These are phyloP conservation scores for Balanococcus diminutus DNA, from an alignment of 2,888 invertebrate species.

Conservation along the genomic window DNA sequence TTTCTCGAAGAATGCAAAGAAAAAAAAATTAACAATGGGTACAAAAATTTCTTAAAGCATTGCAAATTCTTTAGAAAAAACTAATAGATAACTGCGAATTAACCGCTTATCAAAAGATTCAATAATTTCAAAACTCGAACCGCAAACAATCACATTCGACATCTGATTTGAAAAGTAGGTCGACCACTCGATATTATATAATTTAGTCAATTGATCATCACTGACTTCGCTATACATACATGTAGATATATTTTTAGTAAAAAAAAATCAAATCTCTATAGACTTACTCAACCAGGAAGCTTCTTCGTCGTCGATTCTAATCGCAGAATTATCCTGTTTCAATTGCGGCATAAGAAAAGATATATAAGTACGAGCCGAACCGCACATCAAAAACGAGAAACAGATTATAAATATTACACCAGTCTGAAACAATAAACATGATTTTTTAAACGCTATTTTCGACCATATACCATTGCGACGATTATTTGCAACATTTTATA, in stretches of 20 bases:
- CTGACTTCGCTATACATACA: not conserved
- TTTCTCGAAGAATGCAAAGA: too few species aligned
- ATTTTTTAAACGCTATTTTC: not conserved
- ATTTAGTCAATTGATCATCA: not conserved
- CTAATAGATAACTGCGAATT: too few species aligned
- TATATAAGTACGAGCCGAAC: slow-evolving; percentile 19
- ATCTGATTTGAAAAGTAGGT: not conserved
- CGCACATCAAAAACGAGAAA: slow-evolving; percentile 46
- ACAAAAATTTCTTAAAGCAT: too few species aligned
- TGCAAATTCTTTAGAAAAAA: too few species aligned
- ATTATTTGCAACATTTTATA: not conserved
- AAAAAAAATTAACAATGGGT: too few species aligned
- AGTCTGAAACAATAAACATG: slow-evolving; percentile 7
- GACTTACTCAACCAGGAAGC: slow-evolving; percentile 48
- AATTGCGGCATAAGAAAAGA: slow-evolving; percentile 27
- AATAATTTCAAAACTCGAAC: too few species aligned
- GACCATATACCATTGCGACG: not conserved
- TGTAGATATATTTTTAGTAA: not conserved
- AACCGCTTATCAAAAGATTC: too few species aligned
- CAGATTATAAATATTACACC: slow-evolving; percentile 46
- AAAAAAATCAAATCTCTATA: not conserved
- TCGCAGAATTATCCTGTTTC: not conserved
- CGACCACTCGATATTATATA: not conserved
- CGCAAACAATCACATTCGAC: too few species aligned
- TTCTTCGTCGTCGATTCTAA: slow-evolving; percentile 6